A percentile compares a stretch with the other conserved stretches of the same genome.
These are phyloP conservation scores for Ochotona curzoniae DNA, from an alignment of 2,113 vertebrate species.

Conservation along the genomic window DNA sequence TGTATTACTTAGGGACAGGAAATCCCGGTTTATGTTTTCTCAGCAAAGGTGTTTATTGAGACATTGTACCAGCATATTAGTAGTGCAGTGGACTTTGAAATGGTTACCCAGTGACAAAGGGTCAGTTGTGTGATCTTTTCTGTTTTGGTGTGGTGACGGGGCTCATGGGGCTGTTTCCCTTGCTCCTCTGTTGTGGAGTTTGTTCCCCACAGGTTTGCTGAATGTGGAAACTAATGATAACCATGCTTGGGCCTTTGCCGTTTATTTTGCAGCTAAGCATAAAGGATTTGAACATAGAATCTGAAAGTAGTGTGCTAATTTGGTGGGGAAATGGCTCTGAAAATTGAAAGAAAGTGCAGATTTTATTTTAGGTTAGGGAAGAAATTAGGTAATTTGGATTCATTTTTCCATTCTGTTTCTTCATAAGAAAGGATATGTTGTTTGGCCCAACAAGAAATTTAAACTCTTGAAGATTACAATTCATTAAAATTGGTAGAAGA, in stretches of 20 bases:
- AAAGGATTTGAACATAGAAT: constrained; percentile 23
- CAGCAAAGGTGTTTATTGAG: not conserved
- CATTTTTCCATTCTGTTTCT: constrained; percentile 35
- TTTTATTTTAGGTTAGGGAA: not conserved
- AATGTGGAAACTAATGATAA: not conserved
- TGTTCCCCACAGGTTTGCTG: not conserved
- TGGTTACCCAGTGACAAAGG: constrained; percentile 6
- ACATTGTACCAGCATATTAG: not conserved
- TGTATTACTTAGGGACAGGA: constrained; percentile 38
- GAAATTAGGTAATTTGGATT: constrained; percentile 38
- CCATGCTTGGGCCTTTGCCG: not conserved
- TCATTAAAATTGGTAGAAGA: constrained; percentile 93
- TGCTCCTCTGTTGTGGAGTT: not conserved
- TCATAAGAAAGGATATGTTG: constrained; percentile 67
- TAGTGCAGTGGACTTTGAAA: constrained; percentile 18
- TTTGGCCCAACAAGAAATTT: constrained; percentile 84
- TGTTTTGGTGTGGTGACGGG: not conserved
- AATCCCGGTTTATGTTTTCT: not conserved
- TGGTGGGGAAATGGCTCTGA: not conserved
- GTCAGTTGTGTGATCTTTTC: not conserved
- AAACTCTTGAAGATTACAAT: constrained; percentile 92
- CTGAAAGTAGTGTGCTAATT: not conserved
- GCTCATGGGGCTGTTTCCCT: not conserved
- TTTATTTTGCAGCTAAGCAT: constrained; percentile 4
- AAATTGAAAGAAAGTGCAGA: constrained; percentile 52